These are phyloP conservation scores for Agrochola lota DNA, from an alignment of 2,888 invertebrate genomes.

Conservation along the genomic window DNA sequence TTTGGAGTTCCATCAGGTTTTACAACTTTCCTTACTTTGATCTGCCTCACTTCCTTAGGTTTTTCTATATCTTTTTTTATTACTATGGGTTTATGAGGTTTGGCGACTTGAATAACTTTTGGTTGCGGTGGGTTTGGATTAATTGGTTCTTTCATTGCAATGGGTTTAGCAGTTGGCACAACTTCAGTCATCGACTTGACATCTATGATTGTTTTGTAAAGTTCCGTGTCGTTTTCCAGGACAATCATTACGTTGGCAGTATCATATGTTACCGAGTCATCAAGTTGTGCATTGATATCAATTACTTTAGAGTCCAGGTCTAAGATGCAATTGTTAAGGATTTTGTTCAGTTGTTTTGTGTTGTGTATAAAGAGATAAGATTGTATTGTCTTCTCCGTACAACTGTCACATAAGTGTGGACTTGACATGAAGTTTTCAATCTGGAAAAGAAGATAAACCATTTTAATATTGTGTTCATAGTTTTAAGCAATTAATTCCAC, in stretches of 20 bases:
- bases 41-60: conserved; percentile 14
- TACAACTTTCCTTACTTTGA: conserved; percentile 28
- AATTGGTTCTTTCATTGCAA: conserved; percentile 44
- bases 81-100: conserved; percentile 20
- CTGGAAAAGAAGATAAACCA: conserved; percentile 64
- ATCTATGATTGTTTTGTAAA: conserved; percentile 67
- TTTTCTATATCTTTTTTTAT: conserved; percentile 19
- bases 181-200: conserved; percentile 65
- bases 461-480: background rate
- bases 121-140: background rate
- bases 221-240: conserved; percentile 73
- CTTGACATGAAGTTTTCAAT: conserved; percentile 71
- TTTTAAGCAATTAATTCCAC: background rate
- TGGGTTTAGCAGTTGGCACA: conserved; percentile 63
- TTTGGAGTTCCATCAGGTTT: conserved; percentile 62
- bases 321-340: conserved; percentile 71
- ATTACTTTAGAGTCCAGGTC: conserved; percentile 75
- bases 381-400: conserved; percentile 75
- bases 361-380: conserved; percentile 77
- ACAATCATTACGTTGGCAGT: conserved; percentile 77
- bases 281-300: conserved; percentile 70
- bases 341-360: conserved; percentile 72
- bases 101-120: conserved; percentile 2
- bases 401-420: conserved; percentile 71
- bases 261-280: conserved; percentile 54